A percentile compares a stretch with the other conserved stretches of the same genome.
These are phyloP conservation scores for Vidua chalybeata DNA, from an alignment of 2,113 vertebrate genomes.

Conservation along the genomic window DNA sequence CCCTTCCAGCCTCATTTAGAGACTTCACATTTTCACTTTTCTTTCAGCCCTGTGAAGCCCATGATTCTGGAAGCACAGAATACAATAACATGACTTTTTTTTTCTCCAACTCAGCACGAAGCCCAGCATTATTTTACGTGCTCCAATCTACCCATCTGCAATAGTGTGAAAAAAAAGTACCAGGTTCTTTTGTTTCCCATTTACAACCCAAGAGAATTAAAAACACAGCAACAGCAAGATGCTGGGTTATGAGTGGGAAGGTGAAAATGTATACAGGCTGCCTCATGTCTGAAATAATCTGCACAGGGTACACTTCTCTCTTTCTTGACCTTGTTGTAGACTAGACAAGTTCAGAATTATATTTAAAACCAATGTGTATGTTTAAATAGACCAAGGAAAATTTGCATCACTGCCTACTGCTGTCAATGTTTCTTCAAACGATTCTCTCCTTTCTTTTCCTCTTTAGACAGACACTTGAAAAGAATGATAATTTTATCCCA, in stretches of 20 bases:
- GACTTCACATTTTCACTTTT: not conserved
- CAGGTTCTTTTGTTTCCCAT: constrained; percentile 25
- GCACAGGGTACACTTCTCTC: constrained; percentile 22
- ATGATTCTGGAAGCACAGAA: not conserved
- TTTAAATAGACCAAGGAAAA: constrained; percentile 40
- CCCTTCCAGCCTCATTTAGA: not conserved
- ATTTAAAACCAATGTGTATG: constrained; percentile 34
- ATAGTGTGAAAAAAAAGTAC: not conserved
- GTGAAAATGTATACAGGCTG: constrained; percentile 59
- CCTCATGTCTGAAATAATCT: constrained; percentile 34
- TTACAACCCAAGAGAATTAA: constrained; percentile 15
- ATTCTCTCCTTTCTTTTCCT: not conserved
- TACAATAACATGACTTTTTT: not conserved
- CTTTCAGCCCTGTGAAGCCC: not conserved
- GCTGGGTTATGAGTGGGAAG: constrained; percentile 46
- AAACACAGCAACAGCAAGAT: constrained; percentile 31
- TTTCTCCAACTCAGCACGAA: not conserved
- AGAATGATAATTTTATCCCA: constrained; percentile 34
- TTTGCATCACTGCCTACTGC: constrained; percentile 40
- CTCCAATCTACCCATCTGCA: not conserved
- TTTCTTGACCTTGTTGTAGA: constrained; percentile 54
- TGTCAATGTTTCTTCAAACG: not conserved
- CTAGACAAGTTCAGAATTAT: constrained; percentile 43
- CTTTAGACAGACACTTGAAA: not conserved
- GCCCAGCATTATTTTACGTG: not conserved